phyloP scores from a whole-genome alignment of 2,797 vertebrate genomes.

The Thripadectes ignobilis region DNA sequence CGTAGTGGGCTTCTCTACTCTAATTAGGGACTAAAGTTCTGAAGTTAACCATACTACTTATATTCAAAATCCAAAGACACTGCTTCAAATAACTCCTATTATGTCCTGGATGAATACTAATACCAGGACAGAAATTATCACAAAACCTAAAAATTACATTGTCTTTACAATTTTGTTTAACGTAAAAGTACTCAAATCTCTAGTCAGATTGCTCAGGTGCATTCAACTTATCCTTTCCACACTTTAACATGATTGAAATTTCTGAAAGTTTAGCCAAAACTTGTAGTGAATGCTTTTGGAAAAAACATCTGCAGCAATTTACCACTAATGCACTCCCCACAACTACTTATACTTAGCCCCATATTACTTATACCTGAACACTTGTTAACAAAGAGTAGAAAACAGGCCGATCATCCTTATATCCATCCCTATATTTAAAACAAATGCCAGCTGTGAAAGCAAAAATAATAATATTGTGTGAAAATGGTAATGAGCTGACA shows the following conservation, averaged over 20 bases:
- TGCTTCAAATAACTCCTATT: neutral
- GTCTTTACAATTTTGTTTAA: neutral
- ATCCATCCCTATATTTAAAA: neutral
- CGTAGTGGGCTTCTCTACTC: neutral
- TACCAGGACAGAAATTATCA: neutral
- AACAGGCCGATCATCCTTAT: neutral
- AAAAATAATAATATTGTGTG: neutral
- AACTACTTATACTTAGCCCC: neutral
- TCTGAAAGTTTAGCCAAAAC: neutral
- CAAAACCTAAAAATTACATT: neutral
- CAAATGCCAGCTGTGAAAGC: slow-evolving; percentile 18
- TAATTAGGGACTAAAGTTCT: neutral
- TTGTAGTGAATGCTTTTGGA: neutral
- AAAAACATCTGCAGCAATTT: neutral
- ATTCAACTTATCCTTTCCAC: neutral
- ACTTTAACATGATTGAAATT: neutral
- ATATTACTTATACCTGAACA: neutral
- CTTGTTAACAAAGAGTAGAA: neutral
- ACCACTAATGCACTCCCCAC: neutral
- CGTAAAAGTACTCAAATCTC: neutral
- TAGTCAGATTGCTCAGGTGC: neutral
- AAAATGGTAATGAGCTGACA: neutral
- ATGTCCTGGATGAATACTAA: neutral
- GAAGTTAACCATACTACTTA: neutral
- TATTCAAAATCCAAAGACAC: neutral